phyloP scores from a whole-genome alignment of 2,113 vertebrate species.

The Sinocyclocheilus maitianheensis region DNA sequence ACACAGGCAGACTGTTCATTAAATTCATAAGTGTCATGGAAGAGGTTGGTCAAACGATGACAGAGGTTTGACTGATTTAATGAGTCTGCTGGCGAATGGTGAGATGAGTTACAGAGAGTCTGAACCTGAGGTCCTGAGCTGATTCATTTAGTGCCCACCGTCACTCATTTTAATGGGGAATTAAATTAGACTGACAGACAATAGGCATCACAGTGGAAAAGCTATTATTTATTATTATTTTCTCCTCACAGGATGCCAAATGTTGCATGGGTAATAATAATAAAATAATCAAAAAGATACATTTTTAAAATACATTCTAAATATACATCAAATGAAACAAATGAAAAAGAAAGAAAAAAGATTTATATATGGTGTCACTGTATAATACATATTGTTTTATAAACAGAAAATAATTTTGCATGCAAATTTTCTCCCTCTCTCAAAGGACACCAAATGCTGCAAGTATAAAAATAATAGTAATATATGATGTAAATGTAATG shows the following conservation, averaged over 20 bases:
- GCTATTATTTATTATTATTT: slow-evolving; percentile 18
- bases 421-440: too few species aligned
- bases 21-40: slow-evolving; percentile 49
- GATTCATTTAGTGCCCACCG: slow-evolving; percentile 39
- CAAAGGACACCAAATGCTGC: too few species aligned
- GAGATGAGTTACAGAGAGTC: slow-evolving; percentile 35
- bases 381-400: too few species aligned
- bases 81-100: slow-evolving; percentile 45
- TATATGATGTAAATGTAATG: too few species aligned
- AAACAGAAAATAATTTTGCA: too few species aligned
- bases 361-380: too few species aligned
- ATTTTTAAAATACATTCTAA: too few species aligned
- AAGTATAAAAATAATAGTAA: too few species aligned
- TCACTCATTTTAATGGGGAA: slow-evolving; percentile 52
- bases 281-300: too few species aligned
- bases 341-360: too few species aligned
- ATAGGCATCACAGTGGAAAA: slow-evolving; percentile 13
- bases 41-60: slow-evolving; percentile 38
- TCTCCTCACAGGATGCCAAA: slow-evolving; percentile 30
- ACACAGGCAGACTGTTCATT: slow-evolving; percentile 48
- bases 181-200: slow-evolving; percentile 49
- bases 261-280: background rate
- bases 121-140: slow-evolving; percentile 36
- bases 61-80: slow-evolving; percentile 53
- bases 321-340: too few species aligned